phyloP scores from a whole-genome alignment of 2,797 vertebrate species.

The Linurgus olivaceus region DNA sequence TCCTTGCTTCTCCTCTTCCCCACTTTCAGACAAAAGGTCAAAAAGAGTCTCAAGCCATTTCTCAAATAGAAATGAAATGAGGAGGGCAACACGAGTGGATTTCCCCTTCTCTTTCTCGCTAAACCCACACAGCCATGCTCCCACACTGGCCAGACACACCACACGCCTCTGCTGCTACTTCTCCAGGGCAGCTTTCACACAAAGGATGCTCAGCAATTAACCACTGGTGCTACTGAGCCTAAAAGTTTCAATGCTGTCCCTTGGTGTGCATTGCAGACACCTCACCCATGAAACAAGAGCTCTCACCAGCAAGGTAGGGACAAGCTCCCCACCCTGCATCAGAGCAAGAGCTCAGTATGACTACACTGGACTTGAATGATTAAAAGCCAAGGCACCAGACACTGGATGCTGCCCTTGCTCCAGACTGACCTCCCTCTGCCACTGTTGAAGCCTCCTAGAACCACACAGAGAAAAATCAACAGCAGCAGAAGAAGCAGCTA shows the following conservation, averaged over 20 bases:
- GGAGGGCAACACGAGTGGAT: accelerated
- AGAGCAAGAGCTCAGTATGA: neutral
- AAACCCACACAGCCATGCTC: neutral
- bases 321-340: neutral
- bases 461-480: neutral
- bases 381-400: neutral
- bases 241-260: neutral
- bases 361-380: neutral
- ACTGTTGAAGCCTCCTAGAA: neutral
- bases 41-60: neutral
- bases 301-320: neutral
- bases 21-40: neutral
- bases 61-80: neutral
- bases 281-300: neutral
- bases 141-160: accelerated
- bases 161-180: neutral
- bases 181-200: neutral
- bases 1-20: neutral
- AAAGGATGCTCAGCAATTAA: neutral
- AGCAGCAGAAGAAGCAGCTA: neutral
- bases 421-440: neutral
- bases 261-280: neutral
- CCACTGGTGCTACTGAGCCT: neutral
- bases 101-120: neutral
- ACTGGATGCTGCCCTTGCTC: neutral